Evolutionary conservation across 2,888 invertebrate species (phyloP), one percentile per base, ranked within the genome.

Genomic region (Nudaria mundana): DNA sequence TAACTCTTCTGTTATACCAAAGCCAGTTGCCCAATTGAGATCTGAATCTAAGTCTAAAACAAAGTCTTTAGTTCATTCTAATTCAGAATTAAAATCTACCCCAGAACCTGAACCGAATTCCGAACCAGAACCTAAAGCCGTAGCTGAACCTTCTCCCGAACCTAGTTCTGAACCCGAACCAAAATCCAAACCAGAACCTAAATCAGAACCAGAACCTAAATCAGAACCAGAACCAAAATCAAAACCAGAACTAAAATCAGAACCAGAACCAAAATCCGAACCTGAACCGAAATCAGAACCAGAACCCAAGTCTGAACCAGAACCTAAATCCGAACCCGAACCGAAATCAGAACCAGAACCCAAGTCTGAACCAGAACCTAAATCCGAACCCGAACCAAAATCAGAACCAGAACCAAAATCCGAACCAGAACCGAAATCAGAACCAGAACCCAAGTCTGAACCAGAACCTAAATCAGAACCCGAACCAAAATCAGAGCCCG

Each of bases 381-480:
- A 25, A 4, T 22, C 74, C 2, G 84, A 89, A 49, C 81, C 89
- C 0, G 76, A 82, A 41, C 81, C 90, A 0, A 84, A 89, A 62
- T 81, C 88, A 0, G 76, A 78, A 51, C 50, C 70, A 29, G 84
- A 90, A 68, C 82, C 90, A 1, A 81, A 79, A 54, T 63, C 80
- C 7, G 66, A 77, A 52, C 79, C 80, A 28, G 82, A 89, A 50
- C 86, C 91, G 1, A 22, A 26, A 24, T 18, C 64, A 1, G 15
- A 31, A 12, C 22, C 74, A 4, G 84, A 89, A 50, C 81, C 89
- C 0, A 76, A 89, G 62, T 81, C 88, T 0, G 76, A 78, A 52
- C 80, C 71, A 29, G 85, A 90, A 67, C 82, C 90, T 1, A 81
- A 79, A 54, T 63, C 79, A 8, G 66, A 78, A 52, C 79, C 80